Base-by-base conservation (phyloP, 2,113 vertebrate species). In the Diphyllodes magnificus region DNA sequence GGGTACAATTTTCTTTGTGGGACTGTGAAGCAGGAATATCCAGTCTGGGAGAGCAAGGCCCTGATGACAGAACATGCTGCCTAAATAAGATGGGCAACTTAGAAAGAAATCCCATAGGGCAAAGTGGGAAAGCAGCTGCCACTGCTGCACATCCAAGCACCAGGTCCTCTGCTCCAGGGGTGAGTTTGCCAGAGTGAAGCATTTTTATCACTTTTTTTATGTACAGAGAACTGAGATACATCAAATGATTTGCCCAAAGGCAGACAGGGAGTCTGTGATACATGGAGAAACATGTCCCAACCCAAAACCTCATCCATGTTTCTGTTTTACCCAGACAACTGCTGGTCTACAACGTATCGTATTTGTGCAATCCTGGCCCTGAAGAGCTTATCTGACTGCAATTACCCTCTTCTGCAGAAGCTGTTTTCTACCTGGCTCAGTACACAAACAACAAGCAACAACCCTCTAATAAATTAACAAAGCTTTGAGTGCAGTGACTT, bases 361-460 rank as follows among this genome's bases (percentile, higher is more conserved):
- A 75, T 94, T 94, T 93, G 83, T 93, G 80, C 90, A 91, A 78
- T 84, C 72, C 86, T 0, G 0, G 64, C 72, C 93, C 93, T 92
- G 88, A 86, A 93, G 86, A 86, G 93, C 90, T 97, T 96, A 96
- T 96, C 92, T 94, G 72, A 83, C 82, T 92, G 88, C 90, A 96
- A 94, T 96, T 96, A 96, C 71, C 85, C 93, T 92, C 93, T 96
- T 95, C 73, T 92, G 80, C 86, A 78, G 92, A 95, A 95, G 82
- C 95, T 94, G 90, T 93, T 95, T 91, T 93, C 86, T 96, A 91
- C 88, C 82, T 92, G 92, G 76, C 87, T 96, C 12, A 3, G 82
- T 93, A 95, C 80, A 96, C 77, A 96, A 96, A 96, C 86, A 95
- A 94, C 92, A 73, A 94, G 76, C 92, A 96, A 82, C 86, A 95